phyloP scores from a whole-genome alignment of 2,888 invertebrate species.

The Metacarcinus magister region DNA sequence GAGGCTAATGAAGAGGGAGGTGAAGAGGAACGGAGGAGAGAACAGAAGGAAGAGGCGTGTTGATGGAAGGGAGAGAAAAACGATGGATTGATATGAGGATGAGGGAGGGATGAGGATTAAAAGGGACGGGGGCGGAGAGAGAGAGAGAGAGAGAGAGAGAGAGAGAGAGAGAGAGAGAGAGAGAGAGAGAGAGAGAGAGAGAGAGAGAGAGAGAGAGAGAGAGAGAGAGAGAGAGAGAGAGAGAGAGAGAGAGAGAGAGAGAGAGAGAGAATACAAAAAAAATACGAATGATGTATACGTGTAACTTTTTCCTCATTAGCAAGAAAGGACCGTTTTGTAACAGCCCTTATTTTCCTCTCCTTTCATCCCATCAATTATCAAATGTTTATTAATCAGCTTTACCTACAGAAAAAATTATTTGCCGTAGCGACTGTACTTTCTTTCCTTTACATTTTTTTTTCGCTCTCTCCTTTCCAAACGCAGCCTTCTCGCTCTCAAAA shows the following conservation, averaged over 20 bases:
- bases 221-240: constrained; percentile 31
- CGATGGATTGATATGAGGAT: not conserved
- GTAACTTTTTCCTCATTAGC: not conserved
- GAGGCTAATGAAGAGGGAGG: not conserved
- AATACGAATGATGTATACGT: not conserved
- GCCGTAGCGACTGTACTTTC: not conserved
- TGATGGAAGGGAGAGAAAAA: not conserved
- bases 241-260: constrained; percentile 54
- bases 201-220: not conserved
- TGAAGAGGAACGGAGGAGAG: not conserved
- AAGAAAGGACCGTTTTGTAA: not conserved
- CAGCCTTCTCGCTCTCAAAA: not conserved
- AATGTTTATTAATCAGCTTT: not conserved
- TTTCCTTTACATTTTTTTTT: not conserved
- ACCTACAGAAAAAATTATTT: not conserved
- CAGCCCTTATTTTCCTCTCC: not conserved
- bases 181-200: not conserved
- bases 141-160: not conserved
- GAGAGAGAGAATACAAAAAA: too few relatives aligned
- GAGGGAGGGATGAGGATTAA: not conserved
- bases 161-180: too few relatives aligned
- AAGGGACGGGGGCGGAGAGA: not conserved
- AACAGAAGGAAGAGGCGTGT: not conserved
- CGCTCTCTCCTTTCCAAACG: not conserved
- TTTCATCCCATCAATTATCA: not conserved